Percentiles rank a stretch among this genome's conserved stretches.
phyloP scores from a whole-genome alignment of 2,113 vertebrate genomes.

The Felis catus region DNA sequence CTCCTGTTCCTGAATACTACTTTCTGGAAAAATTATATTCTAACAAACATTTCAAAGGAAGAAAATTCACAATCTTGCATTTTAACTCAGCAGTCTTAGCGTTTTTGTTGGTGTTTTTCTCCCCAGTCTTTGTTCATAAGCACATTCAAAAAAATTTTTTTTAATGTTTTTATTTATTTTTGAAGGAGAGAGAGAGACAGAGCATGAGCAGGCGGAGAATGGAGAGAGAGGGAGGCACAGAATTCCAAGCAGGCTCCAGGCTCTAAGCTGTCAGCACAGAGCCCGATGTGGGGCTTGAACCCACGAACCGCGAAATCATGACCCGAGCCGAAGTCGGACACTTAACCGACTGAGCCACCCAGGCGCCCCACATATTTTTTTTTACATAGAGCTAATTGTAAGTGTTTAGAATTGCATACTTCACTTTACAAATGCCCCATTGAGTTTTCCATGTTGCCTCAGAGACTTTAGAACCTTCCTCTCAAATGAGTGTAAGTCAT shows the following conservation, averaged over 20 bases:
- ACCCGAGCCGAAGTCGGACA: too few species aligned
- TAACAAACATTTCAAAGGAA: slow-evolving; percentile 15
- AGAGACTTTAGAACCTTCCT: neutral
- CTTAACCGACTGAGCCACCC: too few species aligned
- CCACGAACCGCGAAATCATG: too few species aligned
- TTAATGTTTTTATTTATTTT: too few species aligned
- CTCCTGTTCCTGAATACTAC: neutral
- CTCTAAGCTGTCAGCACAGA: too few species aligned
- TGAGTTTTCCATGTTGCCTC: neutral
- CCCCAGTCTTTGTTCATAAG: neutral
- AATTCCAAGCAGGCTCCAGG: too few species aligned
- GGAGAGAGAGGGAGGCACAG: too few species aligned
- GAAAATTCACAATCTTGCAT: neutral
- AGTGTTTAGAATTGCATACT: neutral
- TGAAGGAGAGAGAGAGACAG: too few species aligned
- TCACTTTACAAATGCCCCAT: neutral
- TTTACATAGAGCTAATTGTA: neutral
- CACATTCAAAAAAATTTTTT: too few species aligned
- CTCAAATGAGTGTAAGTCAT: neutral
- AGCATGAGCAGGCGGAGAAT: too few species aligned
- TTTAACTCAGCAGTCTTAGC: neutral
- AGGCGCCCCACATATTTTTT: neutral
- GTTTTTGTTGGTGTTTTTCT: slow-evolving; percentile 6
- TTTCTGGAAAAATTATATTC: neutral
- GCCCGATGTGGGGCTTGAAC: too few species aligned